Evolutionary conservation across 1,140 invertebrate species (phyloP), one percentile per base, ranked within the genome.

Genomic region (Cepaea nemoralis): DNA sequence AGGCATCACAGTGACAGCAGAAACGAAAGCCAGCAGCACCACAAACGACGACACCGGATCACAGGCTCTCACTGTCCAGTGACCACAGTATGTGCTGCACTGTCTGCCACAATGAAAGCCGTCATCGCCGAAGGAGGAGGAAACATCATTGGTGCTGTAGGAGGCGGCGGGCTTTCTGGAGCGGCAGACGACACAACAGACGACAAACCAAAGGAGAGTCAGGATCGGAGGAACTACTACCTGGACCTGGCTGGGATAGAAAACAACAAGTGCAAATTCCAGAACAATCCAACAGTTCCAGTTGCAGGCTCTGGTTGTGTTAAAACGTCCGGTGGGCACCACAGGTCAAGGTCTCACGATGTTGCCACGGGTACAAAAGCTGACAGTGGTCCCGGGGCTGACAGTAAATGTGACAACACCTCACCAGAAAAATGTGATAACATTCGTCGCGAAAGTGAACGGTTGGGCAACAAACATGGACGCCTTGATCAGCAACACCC

Each of bases 191-290:
- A 42, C 39, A 85, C 80, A 76, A 81, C 35, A 67, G 81, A 67
- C 39, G 85, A 86, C 45, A 71, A 81, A 35, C 77, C 87, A 1
- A 87, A 88, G 59, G 91, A 91, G 83, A 89, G 89, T 76, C 87
- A 89, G 75, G 91, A 92, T 76, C 82, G 91, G 1, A 81, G 90
- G 1, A 92, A 92, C 83, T 91, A 92, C 84, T 92, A 92, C 81
- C 86, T 92, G 27, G 92, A 92, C 83, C 83, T 92, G 67, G 92
- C 91, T 14, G 92, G 92, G 2, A 86, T 92, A 22, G 92, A 92
- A 82, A 89, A 91, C 80, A 89, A 86, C 45, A 81, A 86, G 19
- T 83, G 89, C 1, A 87, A 88, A 67, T 87, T 90, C 77, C 86
- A 87, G 45, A 81, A 84, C 73, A 85, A 83, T 48, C 82, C 81